Base-by-base conservation (phyloP, 37 sponge, comb jelly and placozoan genomes). In the Eunapius fragilis region DNA sequence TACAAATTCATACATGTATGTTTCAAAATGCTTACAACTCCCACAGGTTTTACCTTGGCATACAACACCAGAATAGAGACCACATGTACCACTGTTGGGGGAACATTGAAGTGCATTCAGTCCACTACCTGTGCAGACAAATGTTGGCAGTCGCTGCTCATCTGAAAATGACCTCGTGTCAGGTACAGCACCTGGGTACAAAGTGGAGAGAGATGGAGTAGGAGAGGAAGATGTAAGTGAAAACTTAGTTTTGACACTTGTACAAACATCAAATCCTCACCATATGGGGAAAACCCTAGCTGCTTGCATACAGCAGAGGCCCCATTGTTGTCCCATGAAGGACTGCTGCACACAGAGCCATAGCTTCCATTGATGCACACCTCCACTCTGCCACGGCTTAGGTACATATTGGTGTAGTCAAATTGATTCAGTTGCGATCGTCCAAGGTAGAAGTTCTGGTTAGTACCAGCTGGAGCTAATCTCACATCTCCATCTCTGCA, bases 351-450 rank as follows among this genome's bases (percentile, higher is more conserved):
- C 14, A 80, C 35, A 0, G 67, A 30, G 35, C 70, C 80, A 80
- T 34, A 80, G 14, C 23, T 30, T 23, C 68, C 80, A 68, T 6
- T 34, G 25, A 67, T 26, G 25, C 80, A 80, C 24, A 80, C 34
- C 68, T 80, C 80, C 67, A 80, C 80, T 28, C 33, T 12, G 4
- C 87, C 87, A n/a, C 80, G 38, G 33, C 49, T 72, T 6, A 79
- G 87, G 38, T 81, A 32, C 25, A 58, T 58, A 17, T 58, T 58
- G 58, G 17, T 58, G 58, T 58, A 58, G 58, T 58, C 58, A 17
- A 58, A 58, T 58, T 12, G 7, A 58, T 12, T 58, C 58, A 58
- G 14, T 11, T 4, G 17, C 19, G 58, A 17, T 11, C 6, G 58
- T 11, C 58, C 58, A 17, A 58, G 58, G 22, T 58, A 58, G 58